Base-by-base conservation (phyloP, 2,113 vertebrate genomes). In the Upupa epops region DNA sequence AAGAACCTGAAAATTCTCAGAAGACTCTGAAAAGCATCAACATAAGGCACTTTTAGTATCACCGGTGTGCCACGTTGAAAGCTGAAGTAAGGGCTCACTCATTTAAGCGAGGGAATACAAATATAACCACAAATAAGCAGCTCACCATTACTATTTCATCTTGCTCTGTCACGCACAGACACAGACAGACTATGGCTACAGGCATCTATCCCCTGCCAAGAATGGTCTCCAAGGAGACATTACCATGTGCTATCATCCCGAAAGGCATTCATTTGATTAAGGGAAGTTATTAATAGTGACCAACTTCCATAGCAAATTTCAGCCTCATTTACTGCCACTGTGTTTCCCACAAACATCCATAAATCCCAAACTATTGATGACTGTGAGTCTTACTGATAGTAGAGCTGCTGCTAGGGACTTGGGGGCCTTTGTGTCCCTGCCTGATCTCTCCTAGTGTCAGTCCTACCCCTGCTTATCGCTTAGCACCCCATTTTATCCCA, bases 241-340 rank as follows among this genome's bases (percentile, higher is more conserved):
- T 76, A 69, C 36, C 40, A 34, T 61, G 36, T 70, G 54, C n/a
- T 72, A 22, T 78, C 89, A 82, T 69, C 40, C 71, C 72, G 45
- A 90, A 72, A 87, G 37, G 32, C 32, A 92, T 79, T 90, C 55
- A 86, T 92, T 84, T 87, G 77, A 75, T 89, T 32, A 75, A 86
- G 81, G 46, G 31, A 93, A 84, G 54, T 69, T 94, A 95, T 84
- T 89, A 89, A 92, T 69, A 89, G 54, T 40, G 56, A 24, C 51
- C 48, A 74, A 66, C 17, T 70, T 72, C 75, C 85, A 73, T 28
- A 82, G 51, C 36, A 85, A 70, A 89, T 91, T 87, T 82, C 77
- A 86, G 14, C 31, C 54, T 82, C 5, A 0, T 64, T 89, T 93
- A 45, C n/a, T 89, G 71, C 28, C 54, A 34, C 15, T 26, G n/a